Evolutionary conservation across 2,797 vertebrate genomes (phyloP).

Genomic region (Thalassophryne amazonica): DNA sequence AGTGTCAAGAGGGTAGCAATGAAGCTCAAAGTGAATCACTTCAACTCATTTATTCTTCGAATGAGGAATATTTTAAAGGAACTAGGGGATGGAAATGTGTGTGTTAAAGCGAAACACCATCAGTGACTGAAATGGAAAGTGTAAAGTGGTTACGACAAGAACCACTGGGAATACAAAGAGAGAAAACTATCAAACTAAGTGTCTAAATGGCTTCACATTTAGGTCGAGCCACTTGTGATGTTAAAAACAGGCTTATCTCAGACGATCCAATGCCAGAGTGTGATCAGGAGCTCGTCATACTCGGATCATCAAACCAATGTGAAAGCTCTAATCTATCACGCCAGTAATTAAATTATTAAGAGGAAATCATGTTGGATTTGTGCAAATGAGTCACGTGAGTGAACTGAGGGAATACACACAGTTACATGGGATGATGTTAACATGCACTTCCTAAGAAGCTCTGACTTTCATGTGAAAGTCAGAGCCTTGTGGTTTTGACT

Average conservation of each 20-base stretch:
- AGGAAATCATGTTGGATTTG: not conserved
- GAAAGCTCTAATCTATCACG: conserved; percentile 3
- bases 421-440: not conserved
- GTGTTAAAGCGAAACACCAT: not conserved
- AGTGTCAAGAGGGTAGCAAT: not conserved
- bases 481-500: no score
- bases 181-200: no score
- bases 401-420: not conserved
- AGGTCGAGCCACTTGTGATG: no score
- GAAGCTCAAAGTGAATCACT: not conserved
- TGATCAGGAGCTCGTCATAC: conserved; percentile 5
- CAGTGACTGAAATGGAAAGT: not conserved
- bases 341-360: not conserved
- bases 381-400: not conserved
- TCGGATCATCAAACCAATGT: not conserved
- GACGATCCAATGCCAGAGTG: no score
- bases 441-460: no score
- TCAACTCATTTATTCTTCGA: not conserved
- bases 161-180: not conserved
- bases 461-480: no score
- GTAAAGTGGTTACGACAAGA: not conserved
- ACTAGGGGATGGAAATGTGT: not conserved
- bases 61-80: not conserved
- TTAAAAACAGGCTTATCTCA: no score
- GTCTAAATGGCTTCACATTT: not conserved